These are phyloP conservation scores for Tetrao urogallus DNA, from an alignment of 2,113 vertebrate species.

Conservation along the genomic window DNA sequence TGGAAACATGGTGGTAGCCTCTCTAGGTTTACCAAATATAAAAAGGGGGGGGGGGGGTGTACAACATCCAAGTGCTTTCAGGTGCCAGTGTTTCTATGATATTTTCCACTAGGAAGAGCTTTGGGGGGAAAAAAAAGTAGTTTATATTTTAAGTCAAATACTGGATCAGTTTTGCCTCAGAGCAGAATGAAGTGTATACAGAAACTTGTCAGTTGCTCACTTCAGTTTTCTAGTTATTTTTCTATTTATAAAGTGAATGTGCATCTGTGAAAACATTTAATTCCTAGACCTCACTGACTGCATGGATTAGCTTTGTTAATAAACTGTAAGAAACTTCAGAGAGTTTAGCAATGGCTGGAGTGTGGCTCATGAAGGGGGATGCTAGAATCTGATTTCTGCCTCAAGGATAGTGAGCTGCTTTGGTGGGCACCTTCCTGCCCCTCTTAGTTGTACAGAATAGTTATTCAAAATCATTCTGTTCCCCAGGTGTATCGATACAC, in stretches of 20 bases:
- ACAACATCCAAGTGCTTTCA: not conserved
- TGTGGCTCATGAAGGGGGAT: not conserved
- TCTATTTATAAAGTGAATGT: not conserved
- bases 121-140: not conserved
- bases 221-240: not conserved
- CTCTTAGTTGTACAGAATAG: not conserved
- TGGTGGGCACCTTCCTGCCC: too few relatives aligned
- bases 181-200: not conserved
- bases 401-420: not conserved
- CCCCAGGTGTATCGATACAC: not conserved
- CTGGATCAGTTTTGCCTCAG: not conserved
- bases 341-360: not conserved
- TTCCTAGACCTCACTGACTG: not conserved
- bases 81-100: not conserved
- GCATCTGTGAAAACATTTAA: not conserved
- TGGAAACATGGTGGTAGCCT: not conserved
- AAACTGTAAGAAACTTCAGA: not conserved
- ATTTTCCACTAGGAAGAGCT: not conserved
- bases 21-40: not conserved
- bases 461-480: not conserved
- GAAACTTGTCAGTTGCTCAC: not conserved
- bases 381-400: not conserved
- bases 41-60: not conserved
- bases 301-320: not conserved
- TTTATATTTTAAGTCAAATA: not conserved